phyloP scores from a whole-genome alignment of 1,140 invertebrate genomes.

The Scaptomyza montana region DNA sequence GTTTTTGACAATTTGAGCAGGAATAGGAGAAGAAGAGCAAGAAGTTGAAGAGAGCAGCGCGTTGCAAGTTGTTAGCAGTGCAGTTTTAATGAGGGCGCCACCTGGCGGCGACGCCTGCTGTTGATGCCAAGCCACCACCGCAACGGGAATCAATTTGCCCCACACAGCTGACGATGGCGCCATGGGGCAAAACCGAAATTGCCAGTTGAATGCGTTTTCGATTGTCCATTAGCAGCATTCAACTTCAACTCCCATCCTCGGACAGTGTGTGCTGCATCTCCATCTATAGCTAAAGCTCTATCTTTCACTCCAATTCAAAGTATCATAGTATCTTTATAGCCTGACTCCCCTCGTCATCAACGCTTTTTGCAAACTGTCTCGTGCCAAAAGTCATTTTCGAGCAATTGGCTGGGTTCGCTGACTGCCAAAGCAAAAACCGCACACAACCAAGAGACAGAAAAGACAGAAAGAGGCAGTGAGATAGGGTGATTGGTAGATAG shows the following conservation, averaged over 20 bases:
- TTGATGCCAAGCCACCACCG: constrained; percentile 63
- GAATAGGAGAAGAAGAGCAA: not conserved
- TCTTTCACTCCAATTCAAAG: constrained; percentile 9
- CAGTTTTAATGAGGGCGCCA: constrained; percentile 71
- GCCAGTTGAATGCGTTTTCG: constrained; percentile 80
- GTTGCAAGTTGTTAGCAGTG: constrained; percentile 36
- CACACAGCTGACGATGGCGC: constrained; percentile 45
- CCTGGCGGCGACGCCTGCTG: constrained; percentile 53
- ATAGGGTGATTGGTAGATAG: not conserved
- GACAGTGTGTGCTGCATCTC: too few relatives aligned
- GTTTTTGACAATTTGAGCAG: constrained; percentile 59
- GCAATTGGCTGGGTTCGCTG: constrained; percentile 68
- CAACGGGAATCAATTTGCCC: constrained; percentile 75
- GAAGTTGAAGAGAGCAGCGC: too few relatives aligned
- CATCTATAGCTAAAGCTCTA: constrained; percentile 4
- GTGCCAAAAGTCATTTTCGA: constrained; percentile 80
- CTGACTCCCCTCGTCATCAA: not conserved
- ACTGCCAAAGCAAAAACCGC: constrained; percentile 47
- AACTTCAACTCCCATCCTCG: constrained; percentile 8
- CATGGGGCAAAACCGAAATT: constrained; percentile 66
- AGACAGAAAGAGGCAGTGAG: not conserved
- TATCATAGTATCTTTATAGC: constrained; percentile 25
- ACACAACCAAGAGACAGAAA: constrained; percentile 1
- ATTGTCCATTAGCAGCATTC: constrained; percentile 75
- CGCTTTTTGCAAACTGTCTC: constrained; percentile 48